Base-by-base conservation (phyloP, 2,797 vertebrate species). In the Varecia variegata region DNA sequence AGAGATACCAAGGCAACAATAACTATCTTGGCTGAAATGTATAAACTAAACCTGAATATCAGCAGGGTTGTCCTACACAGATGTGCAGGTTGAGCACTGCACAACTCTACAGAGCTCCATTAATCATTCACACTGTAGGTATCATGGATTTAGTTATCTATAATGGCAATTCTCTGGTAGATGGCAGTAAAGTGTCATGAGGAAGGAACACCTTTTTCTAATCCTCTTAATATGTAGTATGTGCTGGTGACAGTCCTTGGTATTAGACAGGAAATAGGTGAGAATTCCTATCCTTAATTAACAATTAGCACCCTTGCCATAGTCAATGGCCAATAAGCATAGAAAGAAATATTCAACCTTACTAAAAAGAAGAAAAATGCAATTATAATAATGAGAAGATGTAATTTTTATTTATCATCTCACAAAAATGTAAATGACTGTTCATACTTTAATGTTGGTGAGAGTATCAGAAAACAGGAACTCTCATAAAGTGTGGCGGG, bases 401-500 rank as follows among this genome's bases (percentile, higher is more conserved):
- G 6, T 79, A 54, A 96, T 74, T 96, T 95, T 94, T 97, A 91
- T 96, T 95, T 97, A 94, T 89, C 71, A 92, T 84, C 54, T 88
- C 71, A 23, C 43, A 38, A 94, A 94, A 18, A 96, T 74, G 58
- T 96, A 95, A 97, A 96, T 94, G 86, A 88, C 43, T 94, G n/a
- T 70, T 87, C 94, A 81, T 88, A 86, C 76, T 93, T 91, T 79
- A 89, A 92, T 93, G 80, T 56, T 89, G 18, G 71, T 52, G 40
- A 95, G 93, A 95, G 65, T 84, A 62, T 93, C 67, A 95, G 93
- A 95, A 97, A 96, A 97, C 97, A 98, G 96, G 97, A 96, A 95
- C 91, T 97, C 90, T 96, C 52, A 73, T 82, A 65, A 74, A 60
- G 27, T 74, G 52, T 68, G 45, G 70, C 12, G 3, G 58, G 89